phyloP scores from a whole-genome alignment of 2,113 vertebrate genomes.

The Platycercus adscitus region DNA sequence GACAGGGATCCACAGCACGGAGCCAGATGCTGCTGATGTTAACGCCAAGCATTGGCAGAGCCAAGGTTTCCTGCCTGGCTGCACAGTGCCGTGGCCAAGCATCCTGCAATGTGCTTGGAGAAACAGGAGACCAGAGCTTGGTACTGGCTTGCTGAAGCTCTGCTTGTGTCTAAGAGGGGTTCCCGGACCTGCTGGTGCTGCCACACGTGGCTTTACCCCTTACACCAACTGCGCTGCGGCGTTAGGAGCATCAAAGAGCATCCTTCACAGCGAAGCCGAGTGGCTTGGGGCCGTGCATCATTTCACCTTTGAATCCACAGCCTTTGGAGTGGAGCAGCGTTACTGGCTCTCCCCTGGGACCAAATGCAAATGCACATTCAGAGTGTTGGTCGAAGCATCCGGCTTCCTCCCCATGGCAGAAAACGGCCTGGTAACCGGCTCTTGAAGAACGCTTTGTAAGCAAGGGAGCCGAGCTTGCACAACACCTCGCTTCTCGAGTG shows the following conservation, averaged over 20 bases:
- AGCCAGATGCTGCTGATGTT: not conserved
- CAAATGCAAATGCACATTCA: not conserved
- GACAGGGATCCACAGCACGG: fast-evolving
- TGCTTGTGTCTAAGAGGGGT: not conserved
- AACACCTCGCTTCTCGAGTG: not conserved
- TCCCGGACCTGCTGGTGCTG: not conserved
- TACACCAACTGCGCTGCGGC: not conserved
- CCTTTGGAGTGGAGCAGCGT: fast-evolving
- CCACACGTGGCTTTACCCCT: not conserved
- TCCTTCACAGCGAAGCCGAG: fast-evolving
- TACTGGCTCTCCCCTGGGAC: not conserved
- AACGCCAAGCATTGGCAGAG: not conserved
- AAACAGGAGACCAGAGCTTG: not conserved
- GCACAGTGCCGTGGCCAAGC: fast-evolving
- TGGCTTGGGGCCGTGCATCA: not conserved
- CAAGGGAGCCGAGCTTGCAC: slow-evolving; percentile 1
- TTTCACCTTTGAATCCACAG: not conserved
- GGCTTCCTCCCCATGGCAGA: not conserved
- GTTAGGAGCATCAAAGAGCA: not conserved
- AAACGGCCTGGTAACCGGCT: not conserved
- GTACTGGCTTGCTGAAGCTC: not conserved
- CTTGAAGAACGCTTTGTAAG: not conserved
- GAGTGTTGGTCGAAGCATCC: not conserved
- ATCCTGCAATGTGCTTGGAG: not conserved
- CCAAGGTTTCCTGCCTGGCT: not conserved